phyloP scores from a whole-genome alignment of 2,113 vertebrate genomes.

The Erythrocebus patas region DNA sequence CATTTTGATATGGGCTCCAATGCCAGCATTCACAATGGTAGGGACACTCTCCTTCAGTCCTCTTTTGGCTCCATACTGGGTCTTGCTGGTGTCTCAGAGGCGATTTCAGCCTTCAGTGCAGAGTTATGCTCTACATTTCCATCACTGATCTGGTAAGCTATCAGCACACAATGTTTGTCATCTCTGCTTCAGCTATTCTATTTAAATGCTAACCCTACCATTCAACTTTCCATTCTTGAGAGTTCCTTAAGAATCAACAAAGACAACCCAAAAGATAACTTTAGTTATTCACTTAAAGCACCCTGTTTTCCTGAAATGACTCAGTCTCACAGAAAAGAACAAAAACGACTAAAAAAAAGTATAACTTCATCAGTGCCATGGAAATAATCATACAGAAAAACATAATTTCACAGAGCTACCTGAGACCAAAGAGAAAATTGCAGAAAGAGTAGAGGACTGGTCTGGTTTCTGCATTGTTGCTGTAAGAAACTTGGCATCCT shows the following conservation, averaged over 20 bases:
- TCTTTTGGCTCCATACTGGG: constrained; percentile 24
- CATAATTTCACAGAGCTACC: not conserved
- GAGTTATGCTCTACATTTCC: constrained; percentile 59
- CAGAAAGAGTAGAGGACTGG: not conserved
- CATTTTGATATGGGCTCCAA: constrained; percentile 55
- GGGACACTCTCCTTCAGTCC: constrained; percentile 68
- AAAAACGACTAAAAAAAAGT: not conserved
- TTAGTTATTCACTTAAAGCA: not conserved
- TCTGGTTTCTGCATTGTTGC: not conserved
- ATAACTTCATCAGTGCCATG: not conserved
- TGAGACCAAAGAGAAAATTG: not conserved
- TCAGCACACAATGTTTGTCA: constrained; percentile 40
- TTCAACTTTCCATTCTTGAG: not conserved
- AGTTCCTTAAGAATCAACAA: not conserved
- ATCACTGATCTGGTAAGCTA: constrained; percentile 71
- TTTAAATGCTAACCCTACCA: not conserved
- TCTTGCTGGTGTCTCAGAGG: constrained; percentile 65
- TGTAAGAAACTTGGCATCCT: not conserved
- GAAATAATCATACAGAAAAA: not conserved
- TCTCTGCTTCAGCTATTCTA: not conserved
- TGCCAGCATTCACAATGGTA: constrained; percentile 59
- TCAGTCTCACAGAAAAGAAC: not conserved
- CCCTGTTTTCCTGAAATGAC: not conserved
- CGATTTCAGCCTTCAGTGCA: constrained; percentile 57
- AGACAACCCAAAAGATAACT: not conserved